Base-by-base conservation (phyloP, 2,797 vertebrate genomes). In the Erpetoichthys calabaricus region DNA sequence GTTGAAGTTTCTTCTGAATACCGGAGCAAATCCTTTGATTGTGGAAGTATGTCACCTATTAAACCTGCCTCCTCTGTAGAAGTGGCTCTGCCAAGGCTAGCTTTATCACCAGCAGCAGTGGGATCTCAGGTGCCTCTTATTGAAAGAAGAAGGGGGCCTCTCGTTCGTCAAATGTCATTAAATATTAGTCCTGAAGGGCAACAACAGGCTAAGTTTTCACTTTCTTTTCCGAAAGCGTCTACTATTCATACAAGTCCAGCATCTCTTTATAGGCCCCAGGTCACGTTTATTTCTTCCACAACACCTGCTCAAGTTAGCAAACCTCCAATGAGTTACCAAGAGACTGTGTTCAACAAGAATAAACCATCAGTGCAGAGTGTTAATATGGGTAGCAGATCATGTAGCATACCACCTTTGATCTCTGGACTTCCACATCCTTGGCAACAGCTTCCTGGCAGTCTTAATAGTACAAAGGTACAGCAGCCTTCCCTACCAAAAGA, bases 11-110 rank as follows among this genome's bases (percentile, higher is more conserved):
- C 75, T 45, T 83, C 80, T 55, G 92, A 95, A 59, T 89, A 90
- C 62, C 89, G 93, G 70, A 99, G 96, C 77, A 98, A 97, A 64
- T 98, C 94, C 1, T 98, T 99, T 1, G 94, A 99, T 70, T 97
- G 83, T 64, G 92, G 91, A 65, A 91, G 78, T 55, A 69, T 91
- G 55, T 85, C 87, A 62, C 82, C 83, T 0, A 75, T 86, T 43
- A 85, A 83, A 67, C 76, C 77, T 47, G 54, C 71, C 42, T 79
- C 87, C 0, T 82, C 82, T 3, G 25, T 72, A 52, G 84, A 86
- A 47, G 58, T 50, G 42, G 63, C 74, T 2, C 64, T 83, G 67
- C 79, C 78, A 0, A 85, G 88, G 65, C 25, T 25, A 25, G 66
- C 63, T 54, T 66, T 75, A 0, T 73, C 83, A 45, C 63, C 66